These are phyloP conservation scores for Eledona agricola DNA, from an alignment of 2,888 invertebrate species.

Conservation along the genomic window DNA sequence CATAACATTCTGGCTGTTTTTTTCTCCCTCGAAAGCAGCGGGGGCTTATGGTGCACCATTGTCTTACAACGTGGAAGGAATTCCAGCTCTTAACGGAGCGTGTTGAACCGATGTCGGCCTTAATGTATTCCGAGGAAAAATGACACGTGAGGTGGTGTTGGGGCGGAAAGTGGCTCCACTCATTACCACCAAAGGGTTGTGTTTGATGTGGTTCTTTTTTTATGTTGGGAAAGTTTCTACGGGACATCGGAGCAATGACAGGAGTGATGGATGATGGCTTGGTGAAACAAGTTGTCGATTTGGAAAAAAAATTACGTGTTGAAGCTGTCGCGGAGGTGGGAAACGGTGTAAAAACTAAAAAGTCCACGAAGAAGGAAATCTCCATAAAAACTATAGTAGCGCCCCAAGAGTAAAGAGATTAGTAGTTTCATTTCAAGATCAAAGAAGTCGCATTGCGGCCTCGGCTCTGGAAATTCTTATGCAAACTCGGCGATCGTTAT, in stretches of 20 bases:
- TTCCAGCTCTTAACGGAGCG: slow-evolving; percentile 19
- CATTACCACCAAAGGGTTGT: slow-evolving; percentile 1
- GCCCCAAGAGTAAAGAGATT: slow-evolving; percentile 12
- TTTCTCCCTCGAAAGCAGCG: slow-evolving; percentile 46
- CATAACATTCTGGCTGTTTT: slow-evolving; percentile 45
- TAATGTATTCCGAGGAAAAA: slow-evolving; percentile 20
- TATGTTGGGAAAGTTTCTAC: slow-evolving; percentile 19
- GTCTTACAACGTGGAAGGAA: slow-evolving; percentile 43
- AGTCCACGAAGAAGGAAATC: slow-evolving; percentile 12
- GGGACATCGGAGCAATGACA: slow-evolving; percentile 15
- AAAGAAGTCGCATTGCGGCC: slow-evolving; percentile 22
- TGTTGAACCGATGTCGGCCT: slow-evolving; percentile 13
- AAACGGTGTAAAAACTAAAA: background rate
- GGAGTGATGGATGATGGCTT: slow-evolving; percentile 20
- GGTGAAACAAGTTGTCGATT: slow-evolving; percentile 27
- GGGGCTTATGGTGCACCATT: slow-evolving; percentile 41
- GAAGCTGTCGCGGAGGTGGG: slow-evolving; percentile 17
- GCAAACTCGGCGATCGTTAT: slow-evolving; percentile 24
- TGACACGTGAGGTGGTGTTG: slow-evolving; percentile 25
- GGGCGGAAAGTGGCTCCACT: slow-evolving; percentile 3
- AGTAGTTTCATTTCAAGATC: slow-evolving; percentile 20
- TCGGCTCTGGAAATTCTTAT: slow-evolving; percentile 20
- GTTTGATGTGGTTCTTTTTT: slow-evolving; percentile 5
- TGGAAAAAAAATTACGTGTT: slow-evolving; percentile 18
- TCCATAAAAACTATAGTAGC: slow-evolving; percentile 18